Conservation (phyloP, 1,140 invertebrate genomes). For the Scaptomyza hsui region DNA sequence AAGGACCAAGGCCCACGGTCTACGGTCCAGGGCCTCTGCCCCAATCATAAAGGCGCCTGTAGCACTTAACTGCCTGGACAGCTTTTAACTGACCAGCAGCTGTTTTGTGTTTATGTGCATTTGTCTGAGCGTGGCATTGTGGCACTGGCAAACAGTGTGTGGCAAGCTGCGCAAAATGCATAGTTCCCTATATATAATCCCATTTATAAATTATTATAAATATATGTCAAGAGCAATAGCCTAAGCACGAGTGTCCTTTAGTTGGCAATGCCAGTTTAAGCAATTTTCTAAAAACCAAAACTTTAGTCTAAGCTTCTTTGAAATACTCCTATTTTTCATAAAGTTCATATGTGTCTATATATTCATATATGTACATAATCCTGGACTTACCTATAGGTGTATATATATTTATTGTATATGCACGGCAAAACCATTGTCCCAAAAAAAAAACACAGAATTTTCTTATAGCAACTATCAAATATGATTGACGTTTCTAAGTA, state of each 20-base stretch:
- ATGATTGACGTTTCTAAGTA: conserved; percentile 44
- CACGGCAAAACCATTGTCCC: neutral
- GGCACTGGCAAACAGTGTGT: conserved; percentile 5
- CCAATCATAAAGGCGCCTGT: neutral
- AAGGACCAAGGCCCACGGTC: neutral
- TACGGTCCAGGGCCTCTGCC: neutral
- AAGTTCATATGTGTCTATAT: neutral
- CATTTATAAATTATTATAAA: neutral
- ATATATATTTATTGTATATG: conserved; percentile 12
- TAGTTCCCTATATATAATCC: conserved; percentile 1
- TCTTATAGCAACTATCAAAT: conserved; percentile 6
- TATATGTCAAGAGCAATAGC: conserved; percentile 10
- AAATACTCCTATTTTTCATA: neutral
- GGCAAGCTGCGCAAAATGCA: conserved; percentile 3
- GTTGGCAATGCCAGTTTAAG: conserved; percentile 18
- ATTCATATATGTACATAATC: neutral
- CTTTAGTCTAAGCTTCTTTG: conserved; percentile 35
- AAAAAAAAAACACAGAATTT: conserved; percentile 1
- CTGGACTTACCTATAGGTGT: neutral
- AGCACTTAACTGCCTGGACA: conserved; percentile 2
- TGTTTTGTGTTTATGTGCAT: neutral
- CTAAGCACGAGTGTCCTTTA: conserved; percentile 21
- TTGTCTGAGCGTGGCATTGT: conserved; percentile 5
- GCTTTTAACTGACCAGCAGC: neutral
- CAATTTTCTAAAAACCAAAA: conserved; percentile 3